Percentiles rank a stretch among this genome's conserved stretches.
These are phyloP conservation scores for sheep (Ovis aries) DNA, from an alignment of 2,113 vertebrate genomes.

Conservation along the genomic window ARS-UI_Ramb_v3.0 NC_056058.1:104182501-104183000, in stretches of 20 bases:
- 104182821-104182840: neutral
- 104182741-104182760: constrained; percentile 39
- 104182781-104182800: neutral
- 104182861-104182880: neutral
- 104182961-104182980: neutral
- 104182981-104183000: neutral
- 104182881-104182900: neutral
- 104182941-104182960: neutral
- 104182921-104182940: neutral
- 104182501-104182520: constrained; percentile 67
- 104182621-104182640: constrained; percentile 60
- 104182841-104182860: neutral
- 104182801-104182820: neutral
- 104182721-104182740: constrained; percentile 51
- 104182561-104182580: constrained; percentile 72
- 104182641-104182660: constrained; percentile 68
- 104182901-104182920: neutral
- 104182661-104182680: constrained; percentile 71
- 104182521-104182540: constrained; percentile 76
- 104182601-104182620: constrained; percentile 73
- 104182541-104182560: constrained; percentile 77
- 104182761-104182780: constrained; percentile 38
- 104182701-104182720: constrained; percentile 57
- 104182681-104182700: constrained; percentile 10
- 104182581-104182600: constrained; percentile 72